phyloP scores from a whole-genome alignment of 2,797 vertebrate genomes.

The Sparidentex hasta region DNA sequence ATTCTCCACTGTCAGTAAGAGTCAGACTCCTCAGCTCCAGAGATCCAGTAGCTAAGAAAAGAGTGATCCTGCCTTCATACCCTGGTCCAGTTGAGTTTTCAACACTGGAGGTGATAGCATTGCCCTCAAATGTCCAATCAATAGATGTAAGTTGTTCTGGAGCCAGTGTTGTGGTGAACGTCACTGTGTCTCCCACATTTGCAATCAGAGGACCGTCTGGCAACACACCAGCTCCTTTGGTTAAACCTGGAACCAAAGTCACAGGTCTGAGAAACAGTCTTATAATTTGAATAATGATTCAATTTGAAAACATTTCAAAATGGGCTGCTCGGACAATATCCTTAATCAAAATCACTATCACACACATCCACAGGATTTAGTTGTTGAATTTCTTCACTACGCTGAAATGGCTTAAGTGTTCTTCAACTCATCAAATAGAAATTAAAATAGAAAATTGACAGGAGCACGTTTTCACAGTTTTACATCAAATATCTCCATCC shows the following conservation, averaged over 20 bases:
- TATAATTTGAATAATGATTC: rapidly evolving
- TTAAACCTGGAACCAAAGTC: constrained; percentile 59
- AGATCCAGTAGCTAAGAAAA: constrained; percentile 2
- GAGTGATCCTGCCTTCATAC: constrained; percentile 2
- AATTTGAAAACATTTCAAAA: rapidly evolving
- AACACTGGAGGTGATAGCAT: not conserved
- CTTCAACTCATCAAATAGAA: no score
- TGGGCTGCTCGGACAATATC: not conserved
- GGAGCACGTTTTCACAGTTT: no score
- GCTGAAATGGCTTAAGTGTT: no score
- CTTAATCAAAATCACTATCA: not conserved
- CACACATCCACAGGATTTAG: no score
- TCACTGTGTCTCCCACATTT: constrained; percentile 14
- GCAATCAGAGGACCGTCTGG: constrained; percentile 37
- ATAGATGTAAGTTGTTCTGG: not conserved
- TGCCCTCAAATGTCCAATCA: rapidly evolving
- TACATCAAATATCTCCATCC: no score
- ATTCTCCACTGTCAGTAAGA: constrained; percentile 51
- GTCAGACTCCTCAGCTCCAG: constrained; percentile 40
- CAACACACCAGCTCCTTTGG: constrained; percentile 46
- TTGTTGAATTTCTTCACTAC: no score
- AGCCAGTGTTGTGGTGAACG: constrained; percentile 21
- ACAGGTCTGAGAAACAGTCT: not conserved
- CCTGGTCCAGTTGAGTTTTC: rapidly evolving
- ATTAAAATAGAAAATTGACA: no score